These are phyloP conservation scores for Phyllotreta cruciferae DNA, from an alignment of 2,888 invertebrate genomes.

Conservation along the genomic window DNA sequence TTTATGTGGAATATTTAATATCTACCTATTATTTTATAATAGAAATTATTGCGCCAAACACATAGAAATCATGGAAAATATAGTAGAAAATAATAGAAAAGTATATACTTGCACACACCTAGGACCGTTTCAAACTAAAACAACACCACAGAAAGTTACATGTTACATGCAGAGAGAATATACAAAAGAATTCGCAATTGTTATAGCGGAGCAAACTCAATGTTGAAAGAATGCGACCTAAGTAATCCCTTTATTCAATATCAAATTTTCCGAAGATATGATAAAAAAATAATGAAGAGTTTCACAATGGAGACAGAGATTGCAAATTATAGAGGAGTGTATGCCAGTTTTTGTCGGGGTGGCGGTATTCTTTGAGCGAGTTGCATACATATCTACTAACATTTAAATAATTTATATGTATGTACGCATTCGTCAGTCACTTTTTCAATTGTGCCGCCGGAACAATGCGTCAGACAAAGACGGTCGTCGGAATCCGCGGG, in stretches of 20 bases:
- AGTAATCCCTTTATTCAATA: conserved; percentile 16
- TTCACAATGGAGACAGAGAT: conserved; percentile 48
- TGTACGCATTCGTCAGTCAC: conserved; percentile 58
- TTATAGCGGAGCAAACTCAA: conserved; percentile 15
- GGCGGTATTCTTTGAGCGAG: conserved; percentile 60
- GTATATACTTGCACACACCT: too few species aligned
- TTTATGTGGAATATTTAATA: too few species aligned
- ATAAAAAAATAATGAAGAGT: conserved; percentile 53
- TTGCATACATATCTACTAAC: conserved; percentile 61
- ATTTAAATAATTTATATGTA: conserved; percentile 63
- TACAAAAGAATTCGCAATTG: conserved; percentile 4
- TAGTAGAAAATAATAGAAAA: too few species aligned
- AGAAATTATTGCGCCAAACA: too few species aligned
- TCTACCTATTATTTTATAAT: too few species aligned
- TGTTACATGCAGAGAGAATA: too few species aligned
- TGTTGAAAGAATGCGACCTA: background rate
- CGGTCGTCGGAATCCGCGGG: conserved; percentile 51
- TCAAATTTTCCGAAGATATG: conserved; percentile 29
- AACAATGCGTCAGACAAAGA: conserved; percentile 54
- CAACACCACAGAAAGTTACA: too few species aligned
- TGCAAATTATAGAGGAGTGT: conserved; percentile 57
- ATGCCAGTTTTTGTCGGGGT: conserved; percentile 57
- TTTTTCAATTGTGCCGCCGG: conserved; percentile 57
- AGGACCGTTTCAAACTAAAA: too few species aligned
- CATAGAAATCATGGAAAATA: too few species aligned